Evolutionary conservation across 2,797 vertebrate genomes (phyloP).

Genomic region (Ptychadena robeensis): DNA sequence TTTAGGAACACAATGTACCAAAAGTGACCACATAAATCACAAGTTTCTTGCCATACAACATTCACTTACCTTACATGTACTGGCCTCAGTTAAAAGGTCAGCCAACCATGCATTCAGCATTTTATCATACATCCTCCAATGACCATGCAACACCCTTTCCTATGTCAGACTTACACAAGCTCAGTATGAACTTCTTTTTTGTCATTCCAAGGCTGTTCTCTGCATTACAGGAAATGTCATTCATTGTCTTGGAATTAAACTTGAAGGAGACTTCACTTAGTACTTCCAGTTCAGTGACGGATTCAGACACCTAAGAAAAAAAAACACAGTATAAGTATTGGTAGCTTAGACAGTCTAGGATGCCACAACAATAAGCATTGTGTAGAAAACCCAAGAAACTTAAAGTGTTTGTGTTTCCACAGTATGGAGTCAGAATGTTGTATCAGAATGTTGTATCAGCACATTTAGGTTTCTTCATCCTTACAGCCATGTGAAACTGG

Average conservation of each 20-base stretch:
- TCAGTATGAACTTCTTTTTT: conserved; percentile 68
- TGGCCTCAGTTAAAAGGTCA: neutral
- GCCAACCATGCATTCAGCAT: neutral
- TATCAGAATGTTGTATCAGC: too few species aligned
- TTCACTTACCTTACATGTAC: neutral
- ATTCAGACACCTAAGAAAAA: neutral
- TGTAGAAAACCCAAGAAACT: too few species aligned
- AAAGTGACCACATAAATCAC: neutral
- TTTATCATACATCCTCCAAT: neutral
- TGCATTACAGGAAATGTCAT: conserved; percentile 72
- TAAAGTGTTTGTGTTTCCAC: too few species aligned
- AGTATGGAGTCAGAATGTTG: too few species aligned
- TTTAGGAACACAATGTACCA: neutral
- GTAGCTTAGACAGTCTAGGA: neutral
- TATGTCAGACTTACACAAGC: conserved; percentile 48
- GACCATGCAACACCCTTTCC: neutral
- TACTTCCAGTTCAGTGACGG: neutral
- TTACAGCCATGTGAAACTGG: too few species aligned
- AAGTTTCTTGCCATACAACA: neutral
- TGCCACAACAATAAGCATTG: too few species aligned
- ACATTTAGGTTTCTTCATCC: too few species aligned
- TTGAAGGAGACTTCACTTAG: neutral
- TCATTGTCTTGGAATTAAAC: neutral
- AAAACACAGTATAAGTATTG: conserved; percentile 1
- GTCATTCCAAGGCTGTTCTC: conserved; percentile 73